Percentiles rank a stretch among this genome's conserved stretches.
Conservation (phyloP, 2,113 vertebrate genomes). For the Aphyosemion australe region DNA sequence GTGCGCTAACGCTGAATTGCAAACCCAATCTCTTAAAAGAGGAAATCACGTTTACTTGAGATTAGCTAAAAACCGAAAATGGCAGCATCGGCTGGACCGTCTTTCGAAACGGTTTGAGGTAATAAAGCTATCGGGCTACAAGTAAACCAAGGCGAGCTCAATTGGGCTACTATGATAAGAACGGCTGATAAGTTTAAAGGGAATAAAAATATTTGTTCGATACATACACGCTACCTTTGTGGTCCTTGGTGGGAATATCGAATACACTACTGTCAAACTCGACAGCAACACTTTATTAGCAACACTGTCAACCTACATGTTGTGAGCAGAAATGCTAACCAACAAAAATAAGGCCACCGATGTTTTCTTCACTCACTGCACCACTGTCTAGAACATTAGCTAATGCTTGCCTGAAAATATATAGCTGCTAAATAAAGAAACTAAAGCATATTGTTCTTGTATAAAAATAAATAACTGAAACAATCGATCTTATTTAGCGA, state of each 20-base stretch:
- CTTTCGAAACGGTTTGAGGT: conserved; percentile 49
- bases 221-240: conserved; percentile 14
- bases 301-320: conserved; percentile 37
- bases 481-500: background rate
- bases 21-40: background rate
- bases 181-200: conserved; percentile 32
- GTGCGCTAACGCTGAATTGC: background rate
- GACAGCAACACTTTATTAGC: conserved; percentile 3
- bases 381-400: conserved; percentile 30
- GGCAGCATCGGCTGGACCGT: conserved; percentile 55
- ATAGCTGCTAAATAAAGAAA: conserved; percentile 13
- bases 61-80: conserved; percentile 56
- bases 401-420: conserved; percentile 27
- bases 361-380: conserved; percentile 44
- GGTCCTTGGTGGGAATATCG: background rate
- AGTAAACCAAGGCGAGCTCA: conserved; percentile 37
- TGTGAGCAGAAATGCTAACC: conserved; percentile 24
- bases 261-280: conserved; percentile 30
- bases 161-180: conserved; percentile 31
- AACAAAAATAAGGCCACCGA: conserved; percentile 23
- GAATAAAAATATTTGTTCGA: conserved; percentile 17
- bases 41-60: conserved; percentile 32
- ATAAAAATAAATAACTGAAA: background rate
- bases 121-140: conserved; percentile 52
- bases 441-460: background rate